These are phyloP conservation scores for Lacerta agilis DNA, from an alignment of 2,797 vertebrate species.

Conservation along the genomic window DNA sequence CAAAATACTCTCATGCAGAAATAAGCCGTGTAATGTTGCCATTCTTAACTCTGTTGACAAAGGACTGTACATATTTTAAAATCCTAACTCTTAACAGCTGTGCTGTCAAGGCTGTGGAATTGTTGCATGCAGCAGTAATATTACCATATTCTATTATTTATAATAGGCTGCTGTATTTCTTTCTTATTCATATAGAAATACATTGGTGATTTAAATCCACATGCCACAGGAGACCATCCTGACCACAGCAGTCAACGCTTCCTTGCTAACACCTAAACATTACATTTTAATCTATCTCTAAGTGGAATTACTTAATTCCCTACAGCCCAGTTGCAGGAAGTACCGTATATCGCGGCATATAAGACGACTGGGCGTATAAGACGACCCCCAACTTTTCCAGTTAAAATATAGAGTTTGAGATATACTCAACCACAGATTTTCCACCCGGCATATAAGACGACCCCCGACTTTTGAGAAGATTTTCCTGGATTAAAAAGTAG, in stretches of 20 bases:
- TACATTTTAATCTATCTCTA: background rate
- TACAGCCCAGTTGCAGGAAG: background rate
- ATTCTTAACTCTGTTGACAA: constrained; percentile 68
- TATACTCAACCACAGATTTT: no score
- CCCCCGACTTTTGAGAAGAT: no score
- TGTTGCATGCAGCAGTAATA: constrained; percentile 65
- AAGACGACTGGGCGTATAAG: no score
- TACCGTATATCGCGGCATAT: no score
- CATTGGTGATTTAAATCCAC: constrained; percentile 54
- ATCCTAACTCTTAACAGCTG: constrained; percentile 63
- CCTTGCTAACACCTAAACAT: background rate
- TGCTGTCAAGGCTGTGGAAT: constrained; percentile 62
- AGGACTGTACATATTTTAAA: constrained; percentile 67
- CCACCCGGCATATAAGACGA: no score
- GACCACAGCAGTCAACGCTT: constrained; percentile 11
- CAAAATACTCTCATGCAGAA: constrained; percentile 58
- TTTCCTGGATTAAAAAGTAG: no score
- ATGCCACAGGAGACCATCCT: constrained; percentile 47
- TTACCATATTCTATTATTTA: constrained; percentile 72
- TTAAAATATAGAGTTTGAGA: no score
- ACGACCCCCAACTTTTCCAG: no score
- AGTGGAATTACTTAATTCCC: background rate
- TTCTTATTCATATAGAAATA: constrained; percentile 62
- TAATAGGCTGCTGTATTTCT: constrained; percentile 65
- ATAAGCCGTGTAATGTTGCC: constrained; percentile 53